Conservation (phyloP, 2,797 vertebrate genomes). For the Neosilurus hyrtlii region DNA sequence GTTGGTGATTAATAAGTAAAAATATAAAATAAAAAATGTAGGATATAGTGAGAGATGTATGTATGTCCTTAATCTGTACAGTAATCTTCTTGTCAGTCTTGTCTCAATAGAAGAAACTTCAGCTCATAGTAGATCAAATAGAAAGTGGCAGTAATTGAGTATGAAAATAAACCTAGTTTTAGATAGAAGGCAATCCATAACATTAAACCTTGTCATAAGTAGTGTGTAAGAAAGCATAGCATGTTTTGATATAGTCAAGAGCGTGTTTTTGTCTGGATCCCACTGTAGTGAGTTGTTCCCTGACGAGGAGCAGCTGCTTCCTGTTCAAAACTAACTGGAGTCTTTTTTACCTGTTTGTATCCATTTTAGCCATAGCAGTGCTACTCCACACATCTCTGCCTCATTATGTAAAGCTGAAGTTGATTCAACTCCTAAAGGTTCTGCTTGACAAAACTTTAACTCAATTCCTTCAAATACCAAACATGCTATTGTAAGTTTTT, state of each 20-base stretch:
- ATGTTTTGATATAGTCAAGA: conserved; percentile 28
- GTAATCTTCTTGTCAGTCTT: background rate
- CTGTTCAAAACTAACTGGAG: conserved; percentile 33
- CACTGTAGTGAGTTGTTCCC: background rate
- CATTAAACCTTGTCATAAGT: conserved; percentile 22
- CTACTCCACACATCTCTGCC: conserved; percentile 8
- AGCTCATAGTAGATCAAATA: background rate
- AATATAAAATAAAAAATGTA: background rate
- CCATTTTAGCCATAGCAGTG: background rate
- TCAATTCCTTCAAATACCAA: background rate
- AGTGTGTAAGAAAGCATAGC: background rate
- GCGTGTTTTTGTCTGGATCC: conserved; percentile 27
- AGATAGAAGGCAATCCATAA: conserved; percentile 2
- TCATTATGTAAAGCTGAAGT: conserved; percentile 1
- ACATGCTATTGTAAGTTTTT: background rate
- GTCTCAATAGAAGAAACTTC: background rate
- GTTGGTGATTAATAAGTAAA: background rate
- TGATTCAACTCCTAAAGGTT: background rate
- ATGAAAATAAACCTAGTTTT: conserved; percentile 25
- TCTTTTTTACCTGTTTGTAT: conserved; percentile 35
- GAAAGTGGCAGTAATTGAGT: conserved; percentile 9
- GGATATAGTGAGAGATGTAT: background rate
- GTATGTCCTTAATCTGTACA: background rate
- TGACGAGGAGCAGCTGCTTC: conserved; percentile 45
- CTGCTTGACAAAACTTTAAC: background rate